Percentiles rank a stretch among this genome's conserved stretches.
Conservation (phyloP, 2,113 vertebrate genomes). For the Macrotus californicus region DNA sequence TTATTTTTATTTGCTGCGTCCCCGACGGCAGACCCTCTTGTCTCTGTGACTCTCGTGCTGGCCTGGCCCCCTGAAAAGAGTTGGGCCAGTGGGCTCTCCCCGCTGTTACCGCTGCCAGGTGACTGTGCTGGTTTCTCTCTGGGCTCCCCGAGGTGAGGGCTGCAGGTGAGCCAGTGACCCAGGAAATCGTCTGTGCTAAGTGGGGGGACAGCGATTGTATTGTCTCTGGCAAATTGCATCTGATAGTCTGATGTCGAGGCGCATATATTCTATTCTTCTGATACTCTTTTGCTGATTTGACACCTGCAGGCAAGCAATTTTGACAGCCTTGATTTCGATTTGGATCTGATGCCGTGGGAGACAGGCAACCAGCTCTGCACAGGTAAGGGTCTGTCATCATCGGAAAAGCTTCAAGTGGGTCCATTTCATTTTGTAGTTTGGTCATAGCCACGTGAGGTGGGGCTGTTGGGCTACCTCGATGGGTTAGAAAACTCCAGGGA, state of each 20-base stretch:
- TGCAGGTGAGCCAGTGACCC: background rate
- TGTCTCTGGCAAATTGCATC: background rate
- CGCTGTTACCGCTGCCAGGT: background rate
- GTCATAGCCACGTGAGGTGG: background rate
- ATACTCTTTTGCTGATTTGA: constrained; percentile 59
- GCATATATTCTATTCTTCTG: constrained; percentile 33
- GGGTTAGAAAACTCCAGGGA: background rate
- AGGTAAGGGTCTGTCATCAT: constrained; percentile 78
- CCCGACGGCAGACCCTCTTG: background rate
- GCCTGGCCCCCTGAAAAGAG: background rate
- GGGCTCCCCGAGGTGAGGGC: background rate
- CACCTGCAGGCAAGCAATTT: constrained; percentile 80
- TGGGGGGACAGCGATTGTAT: background rate
- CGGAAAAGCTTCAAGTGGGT: background rate
- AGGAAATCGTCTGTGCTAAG: background rate
- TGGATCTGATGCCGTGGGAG: constrained; percentile 87
- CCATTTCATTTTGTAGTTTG: background rate
- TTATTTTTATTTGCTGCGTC: background rate
- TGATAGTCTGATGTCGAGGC: background rate
- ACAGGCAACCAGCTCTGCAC: constrained; percentile 77
- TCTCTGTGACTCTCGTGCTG: background rate
- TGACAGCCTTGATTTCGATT: constrained; percentile 87
- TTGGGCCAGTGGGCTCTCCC: background rate
- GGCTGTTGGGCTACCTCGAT: background rate
- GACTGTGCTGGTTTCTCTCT: background rate